Evolutionary conservation across 2,888 invertebrate genomes (phyloP), one percentile per base, ranked within the genome.

Genomic region (Chrysopilus asiliformis): DNA sequence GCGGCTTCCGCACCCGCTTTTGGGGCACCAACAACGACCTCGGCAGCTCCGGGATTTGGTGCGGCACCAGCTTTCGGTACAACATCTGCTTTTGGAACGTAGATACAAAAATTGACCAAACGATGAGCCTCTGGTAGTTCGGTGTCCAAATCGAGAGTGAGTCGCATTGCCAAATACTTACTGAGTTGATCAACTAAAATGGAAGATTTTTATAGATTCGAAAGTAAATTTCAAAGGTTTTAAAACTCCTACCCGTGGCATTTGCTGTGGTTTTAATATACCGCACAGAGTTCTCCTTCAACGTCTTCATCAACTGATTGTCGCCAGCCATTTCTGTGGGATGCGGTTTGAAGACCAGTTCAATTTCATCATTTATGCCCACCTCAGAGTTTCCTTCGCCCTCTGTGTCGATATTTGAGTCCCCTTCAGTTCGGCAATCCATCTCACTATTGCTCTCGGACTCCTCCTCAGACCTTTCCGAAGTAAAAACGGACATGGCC

Each of bases 211-310:
- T n/a, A n/a, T n/a, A n/a, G n/a, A n/a, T n/a, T n/a, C n/a, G n/a
- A n/a, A n/a, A n/a, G n/a, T n/a, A n/a, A n/a, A n/a, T n/a, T n/a
- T n/a, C n/a, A n/a, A 12, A 8, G 29, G 10, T 27, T 9, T n/a
- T 15, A 16, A 18, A 4, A 22, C 24, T n/a, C 48, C 60, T 64
- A 84, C 85, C 82, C 53, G 93, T 89, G 3, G 94, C 94, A 71
- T 94, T 93, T 12, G 91, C 91, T 12, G 93, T 91, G 1, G 95
- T 95, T 67, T 95, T 95, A 34, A 95, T 79, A 56, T 90, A 95
- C 47, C 94, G 71, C 32, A 89, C 80, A 16, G 84, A 82, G 56
- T 82, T 85, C 52, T 90, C 87, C 49, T 85, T 78, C 3, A 89
- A 65, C 0, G 86, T 84, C 47, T 82, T 74, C 56, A 86, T 82